Evolutionary conservation across 2,888 invertebrate species (phyloP), one percentile per base, ranked within the genome.

Genomic region (Macrophya annulata): DNA sequence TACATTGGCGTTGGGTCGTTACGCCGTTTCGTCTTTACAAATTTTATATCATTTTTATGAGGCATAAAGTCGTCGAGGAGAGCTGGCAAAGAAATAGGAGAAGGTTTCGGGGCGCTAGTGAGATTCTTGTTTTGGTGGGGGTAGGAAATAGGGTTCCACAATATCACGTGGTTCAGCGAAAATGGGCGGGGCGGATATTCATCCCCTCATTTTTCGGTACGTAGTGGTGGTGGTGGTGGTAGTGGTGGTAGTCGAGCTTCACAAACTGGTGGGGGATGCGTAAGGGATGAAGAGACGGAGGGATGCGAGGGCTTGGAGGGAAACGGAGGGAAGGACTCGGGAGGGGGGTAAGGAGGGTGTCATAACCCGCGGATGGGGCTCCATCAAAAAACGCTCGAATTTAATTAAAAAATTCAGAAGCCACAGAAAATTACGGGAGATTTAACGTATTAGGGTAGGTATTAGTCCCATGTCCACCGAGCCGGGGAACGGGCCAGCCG

Each of bases 21-120:
- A 92, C 90, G 89, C 88, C 87, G 91, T 90, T 89, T 89, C 92
- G 91, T 92, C 92, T 92, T 92, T 93, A 93, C 93, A 93, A 93
- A 93, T 93, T 93, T 93, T 93, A 93, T 93, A 93, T 92, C 92
- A 92, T 92, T 93, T 93, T 93, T 93, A 93, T 91, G 93, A 92
- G 91, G 90, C 93, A 92, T 93, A 93, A 93, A 93, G 91, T 93
- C 92, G 91, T 91, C 92, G 90, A 91, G 92, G 91, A 92, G 91
- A 51, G 31, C 71, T n/a, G 79, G 55, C 5, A 79, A 79, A 79
- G 79, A 79, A 79, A 79, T 79, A 59, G 79, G 37, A 25, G 51
- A 79, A 59, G 79, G 37, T 76, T 12, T 59, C 59, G 8, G 55
- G 8, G 37, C 5, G 45, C 4, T 9, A n/a, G 48, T 48, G 9